Conservation (phyloP, 2,797 vertebrate species). For the Sebastes cheni region DNA sequence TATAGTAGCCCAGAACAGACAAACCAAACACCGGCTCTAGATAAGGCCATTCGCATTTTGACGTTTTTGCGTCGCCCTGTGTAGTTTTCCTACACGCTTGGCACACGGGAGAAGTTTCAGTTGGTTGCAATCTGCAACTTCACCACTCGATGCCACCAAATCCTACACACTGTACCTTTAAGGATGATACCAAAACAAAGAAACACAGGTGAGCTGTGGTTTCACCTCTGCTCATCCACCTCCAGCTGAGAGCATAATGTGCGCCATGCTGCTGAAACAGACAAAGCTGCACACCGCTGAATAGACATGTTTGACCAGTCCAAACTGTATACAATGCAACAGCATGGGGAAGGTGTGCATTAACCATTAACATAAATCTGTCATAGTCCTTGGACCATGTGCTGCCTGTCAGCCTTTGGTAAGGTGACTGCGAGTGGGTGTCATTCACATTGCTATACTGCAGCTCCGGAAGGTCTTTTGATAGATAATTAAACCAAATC, state of each 20-base stretch:
- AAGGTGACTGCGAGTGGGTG: background rate
- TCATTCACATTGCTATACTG: background rate
- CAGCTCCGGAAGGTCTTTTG: constrained; percentile 1
- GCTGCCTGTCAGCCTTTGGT: background rate
- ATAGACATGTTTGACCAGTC: background rate
- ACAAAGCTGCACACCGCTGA: background rate
- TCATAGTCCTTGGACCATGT: background rate
- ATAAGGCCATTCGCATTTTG: too few relatives aligned
- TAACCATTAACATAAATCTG: background rate
- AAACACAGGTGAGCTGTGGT: background rate
- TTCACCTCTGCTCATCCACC: background rate
- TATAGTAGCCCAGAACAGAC: too few relatives aligned
- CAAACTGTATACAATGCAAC: background rate
- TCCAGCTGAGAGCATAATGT: background rate
- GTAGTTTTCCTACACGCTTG: too few relatives aligned
- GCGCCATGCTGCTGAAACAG: background rate
- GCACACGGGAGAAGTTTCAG: too few relatives aligned
- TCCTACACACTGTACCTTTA: too few relatives aligned
- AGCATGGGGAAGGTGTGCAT: background rate
- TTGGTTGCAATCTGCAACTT: too few relatives aligned
- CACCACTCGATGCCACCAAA: too few relatives aligned
- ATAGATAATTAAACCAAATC: background rate
- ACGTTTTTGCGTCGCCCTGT: too few relatives aligned
- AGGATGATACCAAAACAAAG: background rate
- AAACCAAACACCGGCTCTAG: too few relatives aligned